A percentile compares a stretch with the other conserved stretches of the same genome.
Evolutionary conservation across 2,797 vertebrate species (phyloP).

Genomic region (Poecilia velifera): DNA sequence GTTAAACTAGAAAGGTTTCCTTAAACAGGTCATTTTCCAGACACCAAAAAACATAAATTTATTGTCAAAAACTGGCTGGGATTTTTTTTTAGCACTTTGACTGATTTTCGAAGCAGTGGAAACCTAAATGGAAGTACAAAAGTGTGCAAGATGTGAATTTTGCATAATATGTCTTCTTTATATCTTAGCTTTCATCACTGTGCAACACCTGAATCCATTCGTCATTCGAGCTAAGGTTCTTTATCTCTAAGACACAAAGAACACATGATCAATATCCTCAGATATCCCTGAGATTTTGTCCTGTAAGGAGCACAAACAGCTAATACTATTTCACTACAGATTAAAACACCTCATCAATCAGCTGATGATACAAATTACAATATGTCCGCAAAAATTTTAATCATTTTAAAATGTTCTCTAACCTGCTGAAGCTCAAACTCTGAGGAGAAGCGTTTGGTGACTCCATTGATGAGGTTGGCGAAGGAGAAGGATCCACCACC

Average conservation of each 20-base stretch:
- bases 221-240: background rate
- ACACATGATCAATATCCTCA: background rate
- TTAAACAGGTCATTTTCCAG: too few relatives aligned
- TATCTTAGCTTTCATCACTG: background rate
- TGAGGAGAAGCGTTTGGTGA: conserved; percentile 87
- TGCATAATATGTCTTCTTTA: too few relatives aligned
- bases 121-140: too few relatives aligned
- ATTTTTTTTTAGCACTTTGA: too few relatives aligned
- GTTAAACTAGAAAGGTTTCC: too few relatives aligned
- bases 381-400: background rate
- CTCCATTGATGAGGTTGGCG: conserved; percentile 83
- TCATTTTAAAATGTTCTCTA: background rate
- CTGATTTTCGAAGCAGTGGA: too few relatives aligned
- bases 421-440: conserved; percentile 90
- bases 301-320: background rate
- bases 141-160: too few relatives aligned
- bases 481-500: conserved; percentile 96
- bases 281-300: background rate
- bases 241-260: background rate
- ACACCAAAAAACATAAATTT: too few relatives aligned
- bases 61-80: too few relatives aligned
- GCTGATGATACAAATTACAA: background rate
- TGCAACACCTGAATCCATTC: background rate
- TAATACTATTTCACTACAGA: background rate
- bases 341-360: background rate